Base-by-base conservation (phyloP, 2,888 invertebrate genomes). In the Lysandra bellargus region DNA sequence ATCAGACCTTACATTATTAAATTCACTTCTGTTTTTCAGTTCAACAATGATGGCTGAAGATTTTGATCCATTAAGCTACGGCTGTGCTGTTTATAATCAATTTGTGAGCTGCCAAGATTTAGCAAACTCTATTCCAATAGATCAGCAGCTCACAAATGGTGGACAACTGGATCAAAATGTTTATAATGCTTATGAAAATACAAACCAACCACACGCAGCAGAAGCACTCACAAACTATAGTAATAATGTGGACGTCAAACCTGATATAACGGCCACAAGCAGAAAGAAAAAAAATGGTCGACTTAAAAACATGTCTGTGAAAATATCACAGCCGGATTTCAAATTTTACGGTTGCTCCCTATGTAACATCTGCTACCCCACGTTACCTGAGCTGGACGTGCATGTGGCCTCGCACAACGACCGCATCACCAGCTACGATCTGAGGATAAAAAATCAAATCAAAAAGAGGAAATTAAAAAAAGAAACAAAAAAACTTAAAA, bases 281-380 rank as follows among this genome's bases (percentile, higher is more conserved):
- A 79, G 86, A 83, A 79, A 82, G 40, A 80, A 84, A 82, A 81
- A 89, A 88, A 3, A 79, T n/a, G 89, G 86, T 73, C 85, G 86
- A 1, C 90, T 88, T 44, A 90, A 83, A 81, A 92, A 89, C 61
- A 90, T 91, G 85, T 92, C 92, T 0, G 89, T 90, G 33, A 93
- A 94, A 80, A 91, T 94, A 4, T 86, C 83, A 0, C 92, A 93
- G 64, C 86, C 89, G 23, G 85, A 89, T 0, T 94, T 90, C 64
- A 88, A 90, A 0, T 94, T 93, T 79, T 94, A 92, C 40, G 93
- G 92, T 0, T 94, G 94, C 81, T 85, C 94, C 0, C 87, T 94
- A 0, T 94, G 94, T 64, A 90, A 93, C 78, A 85, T 93, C 2
- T 89, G 90, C 12, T 94, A 87, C 78, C 82, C 84, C 17, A 82